Percentiles rank a stretch among this genome's conserved stretches.
Evolutionary conservation across 2,888 invertebrate species (phyloP).

Genomic region (Calameuta idolon): DNA sequence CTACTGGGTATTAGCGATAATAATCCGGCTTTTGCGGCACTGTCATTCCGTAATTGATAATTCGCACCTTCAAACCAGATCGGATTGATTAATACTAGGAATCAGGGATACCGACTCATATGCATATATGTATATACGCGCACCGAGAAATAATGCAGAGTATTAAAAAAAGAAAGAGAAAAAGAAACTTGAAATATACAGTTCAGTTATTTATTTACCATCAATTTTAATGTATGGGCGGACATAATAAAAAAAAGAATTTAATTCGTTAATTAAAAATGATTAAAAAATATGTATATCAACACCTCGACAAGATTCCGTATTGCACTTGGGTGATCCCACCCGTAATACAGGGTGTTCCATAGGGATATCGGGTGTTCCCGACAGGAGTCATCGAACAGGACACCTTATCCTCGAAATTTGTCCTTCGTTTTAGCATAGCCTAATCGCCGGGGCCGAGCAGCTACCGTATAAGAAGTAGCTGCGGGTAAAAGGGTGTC

Average conservation of each 20-base stretch:
- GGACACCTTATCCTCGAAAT: slow-evolving; percentile 45
- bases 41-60: neutral
- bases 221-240: neutral
- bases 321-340: slow-evolving; percentile 33
- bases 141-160: neutral
- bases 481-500: slow-evolving; percentile 34
- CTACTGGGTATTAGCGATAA: neutral
- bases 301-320: neutral
- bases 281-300: neutral
- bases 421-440: slow-evolving; percentile 36
- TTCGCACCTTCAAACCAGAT: neutral
- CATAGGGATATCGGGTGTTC: slow-evolving; percentile 36
- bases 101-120: neutral
- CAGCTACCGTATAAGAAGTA: slow-evolving; percentile 42
- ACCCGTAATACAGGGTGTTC: slow-evolving; percentile 46
- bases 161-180: neutral
- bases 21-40: neutral
- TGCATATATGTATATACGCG: neutral
- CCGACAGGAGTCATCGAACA: slow-evolving; percentile 34
- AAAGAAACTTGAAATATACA: neutral
- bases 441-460: slow-evolving; percentile 34
- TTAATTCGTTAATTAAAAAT: neutral
- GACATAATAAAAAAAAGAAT: neutral
- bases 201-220: neutral
- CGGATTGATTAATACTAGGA: neutral